Evolutionary conservation across 53 echinoderm and acorn worm species (phyloP).

Genomic region (Astropecten irregularis): DNA sequence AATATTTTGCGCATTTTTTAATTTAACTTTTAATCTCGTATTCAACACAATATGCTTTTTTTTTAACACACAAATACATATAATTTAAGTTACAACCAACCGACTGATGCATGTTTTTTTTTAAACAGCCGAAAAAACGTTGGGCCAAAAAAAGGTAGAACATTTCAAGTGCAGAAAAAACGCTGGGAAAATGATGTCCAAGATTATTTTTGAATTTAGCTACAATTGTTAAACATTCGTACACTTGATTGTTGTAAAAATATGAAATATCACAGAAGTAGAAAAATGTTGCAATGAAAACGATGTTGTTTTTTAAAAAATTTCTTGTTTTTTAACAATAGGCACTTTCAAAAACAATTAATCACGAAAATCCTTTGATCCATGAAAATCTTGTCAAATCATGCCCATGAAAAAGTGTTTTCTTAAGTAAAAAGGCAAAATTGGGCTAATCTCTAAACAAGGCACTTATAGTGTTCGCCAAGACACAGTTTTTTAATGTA

Average conservation of each 20-base stretch:
- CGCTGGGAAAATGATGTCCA: not conserved
- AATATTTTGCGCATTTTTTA: conserved; percentile 42
- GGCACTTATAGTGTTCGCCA: conserved; percentile 43
- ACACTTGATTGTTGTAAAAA: conserved; percentile 16
- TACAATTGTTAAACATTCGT: not conserved
- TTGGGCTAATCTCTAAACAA: conserved; percentile 39
- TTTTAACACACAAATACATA: conserved; percentile 53
- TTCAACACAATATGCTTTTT: conserved; percentile 51
- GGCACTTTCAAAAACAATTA: conserved; percentile 1
- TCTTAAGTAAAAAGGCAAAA: conserved; percentile 25
- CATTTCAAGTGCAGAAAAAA: not conserved
- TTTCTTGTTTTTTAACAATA: not conserved
- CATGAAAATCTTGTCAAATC: not conserved
- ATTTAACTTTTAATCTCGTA: conserved; percentile 54
- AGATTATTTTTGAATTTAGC: not conserved
- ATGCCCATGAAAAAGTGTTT: not conserved
- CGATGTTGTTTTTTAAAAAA: no score
- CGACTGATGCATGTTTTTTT: conserved; percentile 35
- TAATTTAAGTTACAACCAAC: conserved; percentile 26
- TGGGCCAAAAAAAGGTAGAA: not conserved
- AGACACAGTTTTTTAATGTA: conserved; percentile 40
- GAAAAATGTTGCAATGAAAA: conserved; percentile 43
- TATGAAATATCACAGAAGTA: conserved; percentile 12
- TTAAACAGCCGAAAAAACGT: not conserved
- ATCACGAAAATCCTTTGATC: not conserved